Percentiles rank a stretch among this genome's conserved stretches.
phyloP scores from a whole-genome alignment of 2,888 invertebrate genomes.

The Xanthostigma xanthostigma region DNA sequence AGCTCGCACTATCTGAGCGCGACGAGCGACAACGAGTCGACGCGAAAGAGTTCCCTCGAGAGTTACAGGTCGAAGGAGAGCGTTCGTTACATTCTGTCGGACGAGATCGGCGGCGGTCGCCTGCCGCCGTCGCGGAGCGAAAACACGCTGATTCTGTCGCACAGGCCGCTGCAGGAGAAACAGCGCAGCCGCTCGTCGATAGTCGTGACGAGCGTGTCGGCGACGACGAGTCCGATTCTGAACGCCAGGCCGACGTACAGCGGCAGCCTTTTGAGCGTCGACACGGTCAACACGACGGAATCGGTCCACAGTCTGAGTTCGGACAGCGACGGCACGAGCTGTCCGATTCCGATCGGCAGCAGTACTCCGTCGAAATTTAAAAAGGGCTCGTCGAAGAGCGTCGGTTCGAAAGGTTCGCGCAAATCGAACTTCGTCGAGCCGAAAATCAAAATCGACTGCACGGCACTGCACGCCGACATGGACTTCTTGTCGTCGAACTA shows the following conservation, averaged over 20 bases:
- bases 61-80: slow-evolving; percentile 19
- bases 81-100: neutral
- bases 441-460: slow-evolving; percentile 17
- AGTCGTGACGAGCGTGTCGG: slow-evolving; percentile 45
- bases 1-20: slow-evolving; percentile 39
- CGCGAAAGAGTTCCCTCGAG: slow-evolving; percentile 25
- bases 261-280: slow-evolving; percentile 46
- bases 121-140: slow-evolving; percentile 68
- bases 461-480: slow-evolving; percentile 11
- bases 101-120: slow-evolving; percentile 27
- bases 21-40: slow-evolving; percentile 26
- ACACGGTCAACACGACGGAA: slow-evolving; percentile 42
- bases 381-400: slow-evolving; percentile 33
- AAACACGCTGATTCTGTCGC: slow-evolving; percentile 43
- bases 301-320: slow-evolving; percentile 52
- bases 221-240: slow-evolving; percentile 53
- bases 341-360: slow-evolving; percentile 35
- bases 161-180: slow-evolving; percentile 26
- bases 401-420: slow-evolving; percentile 34
- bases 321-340: slow-evolving; percentile 41
- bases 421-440: slow-evolving; percentile 27
- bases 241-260: slow-evolving; percentile 37
- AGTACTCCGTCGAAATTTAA: slow-evolving; percentile 30
- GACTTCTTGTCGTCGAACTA: slow-evolving; percentile 12
- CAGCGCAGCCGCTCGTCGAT: slow-evolving; percentile 19